Evolutionary conservation across 1,140 invertebrate species (phyloP), one percentile per base, ranked within the genome.

Genomic region (Drosophila sulfurigaster): DNA sequence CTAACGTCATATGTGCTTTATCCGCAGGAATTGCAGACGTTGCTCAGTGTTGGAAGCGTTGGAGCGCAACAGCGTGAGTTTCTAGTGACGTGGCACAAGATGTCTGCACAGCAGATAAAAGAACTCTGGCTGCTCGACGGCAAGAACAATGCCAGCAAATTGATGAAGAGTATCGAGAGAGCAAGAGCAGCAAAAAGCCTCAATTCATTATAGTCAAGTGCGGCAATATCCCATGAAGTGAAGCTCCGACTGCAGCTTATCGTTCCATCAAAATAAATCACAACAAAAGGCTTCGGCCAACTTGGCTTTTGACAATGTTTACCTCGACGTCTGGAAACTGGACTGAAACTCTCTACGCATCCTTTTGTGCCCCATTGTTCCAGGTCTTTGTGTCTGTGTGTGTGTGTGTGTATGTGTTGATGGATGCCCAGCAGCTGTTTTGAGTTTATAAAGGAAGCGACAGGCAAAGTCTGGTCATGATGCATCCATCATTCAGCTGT

Each of bases 51-150:
- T 25, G 63, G 58, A 35, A 56, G 79, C 16, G 48, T 48, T 0
- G 76, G 82, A 66, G 32, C 65, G 15, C 68, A 78, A 2, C 60
- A 73, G 10, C 38, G 60, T 25, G 45, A 77, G n/a, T 95, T 94
- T 89, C 58, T 95, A 41, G 94, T 94, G 67, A 94, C 94, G 10
- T 94, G 94, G 54, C 94, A 94, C 16, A 92, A 95, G 92, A 81
- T 95, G n/a, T 89, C 75, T 3, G 85, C 92, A 25, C 54, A 85
- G 16, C 86, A 93, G 66, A 94, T 95, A 70, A 90, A 87, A 85
- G 82, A 88, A 35, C 85, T 94, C 58, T 92, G 94, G 85, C 78
- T 41, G 7, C 52, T 71, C 1, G 67, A 75, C 16, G 52, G 59
- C 16, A 20, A 54, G 11, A 38, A 43, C 13, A 62, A 32, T 25